phyloP scores from a whole-genome alignment of 2,113 vertebrate species.

The Hemichromis elongatus region DNA sequence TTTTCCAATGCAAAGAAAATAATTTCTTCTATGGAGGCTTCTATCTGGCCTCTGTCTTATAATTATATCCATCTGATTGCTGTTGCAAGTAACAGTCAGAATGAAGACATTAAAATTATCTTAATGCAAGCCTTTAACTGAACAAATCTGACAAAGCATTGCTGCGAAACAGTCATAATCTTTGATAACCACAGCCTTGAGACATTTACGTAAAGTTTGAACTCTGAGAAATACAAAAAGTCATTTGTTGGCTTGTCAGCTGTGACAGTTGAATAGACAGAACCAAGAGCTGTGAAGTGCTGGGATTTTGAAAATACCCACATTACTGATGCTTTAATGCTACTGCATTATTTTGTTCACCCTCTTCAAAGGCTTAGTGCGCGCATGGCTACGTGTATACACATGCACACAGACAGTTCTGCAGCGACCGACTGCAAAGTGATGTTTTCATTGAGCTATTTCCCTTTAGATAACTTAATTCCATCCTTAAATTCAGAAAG shows the following conservation, averaged over 20 bases:
- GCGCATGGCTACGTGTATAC: neutral
- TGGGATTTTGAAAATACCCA: neutral
- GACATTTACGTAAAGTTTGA: conserved; percentile 16
- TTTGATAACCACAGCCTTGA: conserved; percentile 29
- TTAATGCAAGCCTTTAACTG: neutral
- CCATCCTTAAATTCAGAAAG: conserved; percentile 48
- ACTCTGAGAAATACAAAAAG: neutral
- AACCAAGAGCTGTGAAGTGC: neutral
- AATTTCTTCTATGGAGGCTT: neutral
- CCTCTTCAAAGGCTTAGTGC: conserved; percentile 15
- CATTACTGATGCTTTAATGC: conserved; percentile 28
- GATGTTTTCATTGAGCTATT: conserved; percentile 42
- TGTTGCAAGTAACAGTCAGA: neutral
- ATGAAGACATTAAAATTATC: neutral
- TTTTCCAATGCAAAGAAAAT: neutral
- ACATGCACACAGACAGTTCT: neutral
- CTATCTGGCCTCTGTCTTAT: neutral
- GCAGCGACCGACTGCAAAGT: neutral
- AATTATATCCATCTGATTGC: neutral
- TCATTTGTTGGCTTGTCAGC: conserved; percentile 10
- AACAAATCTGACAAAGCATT: neutral
- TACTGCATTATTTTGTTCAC: neutral
- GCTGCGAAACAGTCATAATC: neutral
- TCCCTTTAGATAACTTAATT: conserved; percentile 50
- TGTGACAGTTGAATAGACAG: conserved; percentile 18